Conservation (phyloP, 1,140 invertebrate species). For the Atta texana region DNA sequence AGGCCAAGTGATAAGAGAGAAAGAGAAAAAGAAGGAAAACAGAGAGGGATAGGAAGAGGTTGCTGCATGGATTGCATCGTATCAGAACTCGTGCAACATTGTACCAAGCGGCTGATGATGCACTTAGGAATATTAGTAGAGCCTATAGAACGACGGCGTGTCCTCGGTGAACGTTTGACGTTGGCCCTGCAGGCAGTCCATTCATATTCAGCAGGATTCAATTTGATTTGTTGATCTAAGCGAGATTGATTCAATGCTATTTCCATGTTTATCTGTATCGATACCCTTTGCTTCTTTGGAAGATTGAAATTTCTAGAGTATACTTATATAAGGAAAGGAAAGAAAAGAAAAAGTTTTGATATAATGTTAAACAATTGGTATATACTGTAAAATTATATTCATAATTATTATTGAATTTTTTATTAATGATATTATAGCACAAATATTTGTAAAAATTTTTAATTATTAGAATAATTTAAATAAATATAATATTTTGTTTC, state of each 20-base stretch:
- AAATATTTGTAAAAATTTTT: background rate
- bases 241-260: background rate
- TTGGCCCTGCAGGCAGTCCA: slow-evolving; percentile 16
- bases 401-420: slow-evolving; percentile 1
- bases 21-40: slow-evolving; percentile 42
- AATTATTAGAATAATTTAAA: background rate
- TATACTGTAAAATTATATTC: slow-evolving; percentile 6
- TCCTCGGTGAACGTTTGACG: slow-evolving; percentile 46
- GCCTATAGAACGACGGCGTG: slow-evolving; percentile 66
- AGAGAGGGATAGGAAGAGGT: slow-evolving; percentile 37
- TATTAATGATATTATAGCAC: background rate
- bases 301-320: background rate
- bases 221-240: slow-evolving; percentile 9
- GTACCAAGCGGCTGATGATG: slow-evolving; percentile 80
- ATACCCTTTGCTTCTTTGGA: background rate
- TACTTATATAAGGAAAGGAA: background rate
- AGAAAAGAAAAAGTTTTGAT: background rate
- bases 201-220: slow-evolving; percentile 41
- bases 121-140: slow-evolving; percentile 84
- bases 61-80: slow-evolving; percentile 68
- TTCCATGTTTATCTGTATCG: background rate
- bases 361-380: background rate
- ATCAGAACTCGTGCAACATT: slow-evolving; percentile 76
- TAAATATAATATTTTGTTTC: background rate
- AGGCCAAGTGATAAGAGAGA: slow-evolving; percentile 55